Conservation (phyloP, 2,888 invertebrate genomes). For the Scaptomyza polygonia region DNA sequence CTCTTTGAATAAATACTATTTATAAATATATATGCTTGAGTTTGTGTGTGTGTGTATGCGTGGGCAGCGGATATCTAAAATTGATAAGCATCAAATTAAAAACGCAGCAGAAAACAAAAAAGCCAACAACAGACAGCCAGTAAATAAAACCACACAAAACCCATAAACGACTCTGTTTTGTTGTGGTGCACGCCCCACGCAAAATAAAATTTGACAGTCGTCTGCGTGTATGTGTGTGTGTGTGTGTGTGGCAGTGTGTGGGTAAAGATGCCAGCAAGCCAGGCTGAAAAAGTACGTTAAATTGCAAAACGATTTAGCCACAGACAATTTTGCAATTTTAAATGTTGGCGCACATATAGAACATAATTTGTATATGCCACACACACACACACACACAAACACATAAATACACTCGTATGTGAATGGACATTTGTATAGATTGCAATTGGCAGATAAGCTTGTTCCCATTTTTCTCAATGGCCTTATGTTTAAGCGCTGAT, state of each 20-base stretch:
- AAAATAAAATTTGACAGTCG: conserved; percentile 46
- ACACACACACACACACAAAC: conserved; percentile 9
- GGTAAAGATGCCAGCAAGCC: conserved; percentile 9
- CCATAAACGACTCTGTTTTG: conserved; percentile 69
- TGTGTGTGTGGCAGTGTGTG: neutral
- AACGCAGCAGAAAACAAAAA: conserved; percentile 43
- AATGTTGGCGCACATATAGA: conserved; percentile 64
- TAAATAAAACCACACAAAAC: conserved; percentile 70
- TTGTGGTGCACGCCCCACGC: conserved; percentile 37
- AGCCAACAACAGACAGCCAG: conserved; percentile 44
- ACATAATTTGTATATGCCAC: conserved; percentile 57
- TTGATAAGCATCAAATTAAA: conserved; percentile 76
- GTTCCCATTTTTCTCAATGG: conserved; percentile 40
- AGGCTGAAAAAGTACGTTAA: conserved; percentile 14
- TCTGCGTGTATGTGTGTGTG: conserved; percentile 15
- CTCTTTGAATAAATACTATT: no score
- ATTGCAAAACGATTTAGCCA: conserved; percentile 71
- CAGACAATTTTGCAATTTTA: conserved; percentile 79
- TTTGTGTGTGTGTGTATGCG: neutral
- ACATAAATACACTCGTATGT: conserved; percentile 6
- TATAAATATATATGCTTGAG: no score
- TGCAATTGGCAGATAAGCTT: conserved; percentile 69
- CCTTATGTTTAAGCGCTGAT: conserved; percentile 63
- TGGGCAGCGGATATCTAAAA: conserved; percentile 24
- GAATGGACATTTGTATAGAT: conserved; percentile 55